These are phyloP conservation scores for Chaetura pelagica DNA, from an alignment of 2,113 vertebrate species.

Conservation along the genomic window DNA sequence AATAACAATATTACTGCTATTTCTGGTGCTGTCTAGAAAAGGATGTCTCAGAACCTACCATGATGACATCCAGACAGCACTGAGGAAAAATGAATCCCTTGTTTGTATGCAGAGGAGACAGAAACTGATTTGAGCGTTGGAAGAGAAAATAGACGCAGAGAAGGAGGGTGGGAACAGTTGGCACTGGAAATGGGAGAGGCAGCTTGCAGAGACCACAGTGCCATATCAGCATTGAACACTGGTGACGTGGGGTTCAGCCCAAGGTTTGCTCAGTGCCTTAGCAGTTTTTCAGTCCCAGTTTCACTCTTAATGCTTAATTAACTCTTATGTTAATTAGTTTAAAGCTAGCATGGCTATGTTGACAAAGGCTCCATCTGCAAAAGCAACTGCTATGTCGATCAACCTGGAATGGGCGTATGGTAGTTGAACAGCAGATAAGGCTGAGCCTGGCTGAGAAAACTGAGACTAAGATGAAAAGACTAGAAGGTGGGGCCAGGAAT, in stretches of 20 bases:
- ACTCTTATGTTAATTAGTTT: background rate
- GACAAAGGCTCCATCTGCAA: background rate
- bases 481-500: background rate
- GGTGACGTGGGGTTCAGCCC: background rate
- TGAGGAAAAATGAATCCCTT: background rate
- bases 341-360: background rate
- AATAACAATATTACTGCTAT: background rate
- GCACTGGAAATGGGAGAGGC: background rate
- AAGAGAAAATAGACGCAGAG: background rate
- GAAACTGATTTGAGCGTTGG: background rate
- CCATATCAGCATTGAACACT: background rate
- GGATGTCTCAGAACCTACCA: background rate
- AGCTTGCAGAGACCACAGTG: accelerated
- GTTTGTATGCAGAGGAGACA: background rate
- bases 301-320: background rate
- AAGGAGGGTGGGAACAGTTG: background rate
- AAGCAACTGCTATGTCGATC: background rate
- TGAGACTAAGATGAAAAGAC: background rate
- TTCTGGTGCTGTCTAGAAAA: background rate
- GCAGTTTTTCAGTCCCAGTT: background rate
- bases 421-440: background rate
- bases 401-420: accelerated
- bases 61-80: background rate
- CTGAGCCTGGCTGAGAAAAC: background rate
- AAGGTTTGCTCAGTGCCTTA: background rate